phyloP scores from a whole-genome alignment of 1,140 invertebrate species.

The Pantala flavescens region DNA sequence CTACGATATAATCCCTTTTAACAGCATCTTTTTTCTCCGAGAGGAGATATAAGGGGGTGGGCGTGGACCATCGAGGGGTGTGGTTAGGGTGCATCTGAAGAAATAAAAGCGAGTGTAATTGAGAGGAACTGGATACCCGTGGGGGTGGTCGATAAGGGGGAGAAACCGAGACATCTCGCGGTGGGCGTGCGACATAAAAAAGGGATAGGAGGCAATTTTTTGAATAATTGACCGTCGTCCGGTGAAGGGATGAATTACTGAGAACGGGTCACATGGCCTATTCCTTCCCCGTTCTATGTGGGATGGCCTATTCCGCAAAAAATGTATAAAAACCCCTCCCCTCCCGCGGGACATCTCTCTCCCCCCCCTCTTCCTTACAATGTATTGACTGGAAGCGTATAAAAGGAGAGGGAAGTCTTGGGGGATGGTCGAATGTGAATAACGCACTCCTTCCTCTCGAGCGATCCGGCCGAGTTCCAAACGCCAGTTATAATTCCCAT shows the following conservation, averaged over 20 bases:
- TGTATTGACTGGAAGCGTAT: neutral
- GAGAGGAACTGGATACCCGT: neutral
- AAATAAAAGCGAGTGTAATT: neutral
- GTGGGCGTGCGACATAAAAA: neutral
- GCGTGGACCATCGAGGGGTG: neutral
- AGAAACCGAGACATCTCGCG: neutral
- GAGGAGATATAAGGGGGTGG: neutral
- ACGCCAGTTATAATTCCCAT: conserved; percentile 6
- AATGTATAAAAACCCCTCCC: neutral
- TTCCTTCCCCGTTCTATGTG: neutral
- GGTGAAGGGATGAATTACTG: conserved; percentile 38
- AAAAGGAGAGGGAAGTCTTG: neutral
- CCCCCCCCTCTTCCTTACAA: neutral
- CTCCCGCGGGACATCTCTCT: neutral
- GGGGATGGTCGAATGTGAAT: conserved; percentile 3
- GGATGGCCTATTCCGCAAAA: neutral
- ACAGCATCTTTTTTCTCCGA: neutral
- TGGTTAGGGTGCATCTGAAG: neutral
- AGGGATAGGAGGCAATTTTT: conserved; percentile 33
- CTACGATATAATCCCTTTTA: no score
- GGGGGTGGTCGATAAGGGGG: neutral
- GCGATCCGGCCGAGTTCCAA: neutral
- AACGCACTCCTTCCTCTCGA: neutral
- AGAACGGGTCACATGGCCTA: neutral
- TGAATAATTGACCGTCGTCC: conserved; percentile 41